Percentiles rank a stretch among this genome's conserved stretches.
Conservation (phyloP, 2,113 vertebrate species). For the Pleuronectes platessa region DNA sequence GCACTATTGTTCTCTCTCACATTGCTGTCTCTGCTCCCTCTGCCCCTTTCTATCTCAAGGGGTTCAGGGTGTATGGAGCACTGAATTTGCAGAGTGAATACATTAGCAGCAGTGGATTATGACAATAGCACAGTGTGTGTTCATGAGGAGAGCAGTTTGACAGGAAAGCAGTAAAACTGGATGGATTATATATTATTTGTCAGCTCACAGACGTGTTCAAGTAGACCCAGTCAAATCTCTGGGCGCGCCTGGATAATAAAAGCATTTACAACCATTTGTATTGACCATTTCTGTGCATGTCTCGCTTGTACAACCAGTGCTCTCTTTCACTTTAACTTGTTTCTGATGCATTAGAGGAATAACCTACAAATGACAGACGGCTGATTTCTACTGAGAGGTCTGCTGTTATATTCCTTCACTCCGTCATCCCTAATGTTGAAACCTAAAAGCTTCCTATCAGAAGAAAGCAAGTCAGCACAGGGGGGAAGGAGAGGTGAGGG, state of each 20-base stretch:
- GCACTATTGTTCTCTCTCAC: not conserved
- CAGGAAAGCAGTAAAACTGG: not conserved
- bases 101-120: not conserved
- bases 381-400: conserved; percentile 12
- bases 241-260: not conserved
- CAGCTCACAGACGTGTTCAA: not conserved
- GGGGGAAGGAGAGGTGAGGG: conserved; percentile 7
- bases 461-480: conserved; percentile 5
- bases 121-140: not conserved
- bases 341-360: conserved; percentile 5
- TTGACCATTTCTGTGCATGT: not conserved
- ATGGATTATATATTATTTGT: not conserved
- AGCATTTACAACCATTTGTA: not conserved
- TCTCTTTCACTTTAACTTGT: not conserved
- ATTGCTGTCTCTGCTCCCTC: not conserved
- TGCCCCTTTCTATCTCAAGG: not conserved
- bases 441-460: conserved; percentile 31
- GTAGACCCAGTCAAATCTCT: not conserved
- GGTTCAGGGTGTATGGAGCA: not conserved
- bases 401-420: conserved; percentile 6
- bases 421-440: conserved; percentile 31
- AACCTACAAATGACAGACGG: conserved; percentile 18
- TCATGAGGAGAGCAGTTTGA: not conserved
- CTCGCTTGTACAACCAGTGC: not conserved
- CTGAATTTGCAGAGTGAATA: not conserved